phyloP scores from a whole-genome alignment of 2,888 invertebrate genomes.

The Suillia variegata region DNA sequence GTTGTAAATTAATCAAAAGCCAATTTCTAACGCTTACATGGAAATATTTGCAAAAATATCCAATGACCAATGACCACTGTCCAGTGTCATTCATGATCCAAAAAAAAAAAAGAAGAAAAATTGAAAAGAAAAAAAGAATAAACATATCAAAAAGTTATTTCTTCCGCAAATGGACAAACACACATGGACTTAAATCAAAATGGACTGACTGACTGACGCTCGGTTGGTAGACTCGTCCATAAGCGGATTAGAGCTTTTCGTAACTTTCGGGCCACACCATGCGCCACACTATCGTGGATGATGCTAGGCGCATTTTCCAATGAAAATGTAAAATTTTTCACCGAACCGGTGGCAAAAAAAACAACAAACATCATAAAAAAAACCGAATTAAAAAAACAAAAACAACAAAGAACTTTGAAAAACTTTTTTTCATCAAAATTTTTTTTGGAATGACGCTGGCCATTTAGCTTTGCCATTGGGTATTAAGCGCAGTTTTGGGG shows the following conservation, averaged over 20 bases:
- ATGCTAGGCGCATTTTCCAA: background rate
- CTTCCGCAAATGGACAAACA: conserved; percentile 49
- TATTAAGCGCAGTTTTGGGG: conserved; percentile 7
- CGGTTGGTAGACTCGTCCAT: background rate
- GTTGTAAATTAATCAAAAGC: no score
- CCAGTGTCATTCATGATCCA: no score
- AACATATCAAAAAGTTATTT: conserved; percentile 46
- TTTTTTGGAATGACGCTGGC: background rate
- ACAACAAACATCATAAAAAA: background rate
- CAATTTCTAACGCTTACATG: no score
- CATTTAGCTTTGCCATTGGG: conserved; percentile 13
- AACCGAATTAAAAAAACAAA: no score
- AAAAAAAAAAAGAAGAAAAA: no score
- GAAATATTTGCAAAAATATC: no score
- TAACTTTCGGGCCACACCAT: background rate
- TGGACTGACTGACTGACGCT: background rate
- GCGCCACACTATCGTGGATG: no score
- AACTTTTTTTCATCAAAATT: no score
- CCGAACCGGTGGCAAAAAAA: background rate
- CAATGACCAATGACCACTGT: no score
- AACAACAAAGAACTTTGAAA: no score
- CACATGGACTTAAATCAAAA: conserved; percentile 18
- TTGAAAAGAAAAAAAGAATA: no score
- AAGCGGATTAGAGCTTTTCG: conserved; percentile 4
- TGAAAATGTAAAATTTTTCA: conserved; percentile 18